Evolutionary conservation across 1,140 invertebrate species (phyloP).

Genomic region (Drosophila watanabei): DNA sequence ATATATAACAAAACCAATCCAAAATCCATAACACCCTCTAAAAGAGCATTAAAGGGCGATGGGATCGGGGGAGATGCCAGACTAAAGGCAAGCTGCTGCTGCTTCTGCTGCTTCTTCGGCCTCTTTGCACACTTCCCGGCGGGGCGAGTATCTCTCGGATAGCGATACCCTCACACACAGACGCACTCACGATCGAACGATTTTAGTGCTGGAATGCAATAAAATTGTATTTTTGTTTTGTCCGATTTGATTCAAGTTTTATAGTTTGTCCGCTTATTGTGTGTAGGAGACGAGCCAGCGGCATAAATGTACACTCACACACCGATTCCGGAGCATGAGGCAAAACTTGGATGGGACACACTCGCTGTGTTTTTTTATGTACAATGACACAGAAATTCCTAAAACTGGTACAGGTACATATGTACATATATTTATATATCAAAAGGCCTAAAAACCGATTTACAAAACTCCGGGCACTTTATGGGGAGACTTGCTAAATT

Average conservation of each 20-base stretch:
- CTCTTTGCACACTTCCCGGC: slow-evolving; percentile 52
- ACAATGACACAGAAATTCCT: slow-evolving; percentile 39
- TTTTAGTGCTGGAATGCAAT: slow-evolving; percentile 84
- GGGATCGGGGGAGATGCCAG: slow-evolving; percentile 8
- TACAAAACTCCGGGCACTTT: slow-evolving; percentile 39
- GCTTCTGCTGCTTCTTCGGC: slow-evolving; percentile 23
- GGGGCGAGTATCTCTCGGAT: slow-evolving; percentile 42
- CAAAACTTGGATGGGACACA: slow-evolving; percentile 24
- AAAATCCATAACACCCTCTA: background rate
- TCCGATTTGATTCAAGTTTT: slow-evolving; percentile 84
- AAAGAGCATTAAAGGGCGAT: background rate
- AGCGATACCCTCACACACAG: slow-evolving; percentile 46
- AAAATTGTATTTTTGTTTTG: slow-evolving; percentile 82
- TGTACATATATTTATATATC: background rate
- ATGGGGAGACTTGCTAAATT: slow-evolving; percentile 14
- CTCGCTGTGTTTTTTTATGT: slow-evolving; percentile 10
- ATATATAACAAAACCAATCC: background rate
- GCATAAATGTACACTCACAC: slow-evolving; percentile 15
- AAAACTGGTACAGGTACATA: slow-evolving; percentile 43
- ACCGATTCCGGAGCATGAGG: slow-evolving; percentile 6
- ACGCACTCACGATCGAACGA: slow-evolving; percentile 71
- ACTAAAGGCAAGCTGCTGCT: background rate
- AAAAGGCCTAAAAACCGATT: slow-evolving; percentile 20
- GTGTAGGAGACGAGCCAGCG: slow-evolving; percentile 61
- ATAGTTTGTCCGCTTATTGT: slow-evolving; percentile 81